Percentiles rank a stretch among this genome's conserved stretches.
Conservation (phyloP, 2,113 vertebrate species). For the Cinclus cinclus region DNA sequence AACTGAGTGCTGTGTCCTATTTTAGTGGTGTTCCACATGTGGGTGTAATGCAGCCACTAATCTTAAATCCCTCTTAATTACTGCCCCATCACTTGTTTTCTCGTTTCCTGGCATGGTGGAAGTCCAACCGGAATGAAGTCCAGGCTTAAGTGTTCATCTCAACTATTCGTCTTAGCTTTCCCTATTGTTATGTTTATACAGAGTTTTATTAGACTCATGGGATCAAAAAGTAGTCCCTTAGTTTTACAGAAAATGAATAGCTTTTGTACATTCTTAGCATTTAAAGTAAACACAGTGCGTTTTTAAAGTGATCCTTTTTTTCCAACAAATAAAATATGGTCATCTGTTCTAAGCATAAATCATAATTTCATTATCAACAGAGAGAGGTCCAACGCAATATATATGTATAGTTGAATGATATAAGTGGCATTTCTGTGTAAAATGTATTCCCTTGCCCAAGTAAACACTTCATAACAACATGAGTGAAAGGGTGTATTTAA, state of each 20-base stretch:
- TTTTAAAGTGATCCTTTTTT: slow-evolving; percentile 28
- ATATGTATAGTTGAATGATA: not conserved
- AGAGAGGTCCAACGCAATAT: not conserved
- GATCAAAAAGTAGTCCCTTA: slow-evolving; percentile 38
- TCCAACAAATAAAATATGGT: not conserved
- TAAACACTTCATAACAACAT: slow-evolving; percentile 50
- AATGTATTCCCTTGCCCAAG: slow-evolving; percentile 35
- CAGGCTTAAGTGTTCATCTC: slow-evolving; percentile 27
- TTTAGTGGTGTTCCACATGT: not conserved
- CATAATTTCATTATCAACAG: slow-evolving; percentile 60
- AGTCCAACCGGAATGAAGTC: not conserved
- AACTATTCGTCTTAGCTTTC: slow-evolving; percentile 23
- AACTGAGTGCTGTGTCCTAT: not conserved
- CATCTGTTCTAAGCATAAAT: slow-evolving; percentile 14
- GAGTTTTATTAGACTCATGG: slow-evolving; percentile 57
- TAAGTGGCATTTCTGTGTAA: not conserved
- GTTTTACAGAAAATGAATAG: slow-evolving; percentile 45
- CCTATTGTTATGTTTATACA: slow-evolving; percentile 54
- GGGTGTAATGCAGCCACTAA: not conserved
- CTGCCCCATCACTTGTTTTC: not conserved
- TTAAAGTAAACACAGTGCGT: slow-evolving; percentile 38
- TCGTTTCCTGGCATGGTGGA: slow-evolving; percentile 16
- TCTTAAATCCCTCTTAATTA: slow-evolving; percentile 36
- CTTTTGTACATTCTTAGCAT: slow-evolving; percentile 11
- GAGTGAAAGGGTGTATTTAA: slow-evolving; percentile 43